Evolutionary conservation across 1,140 invertebrate species (phyloP).

Genomic region (Caerostris darwini): DNA sequence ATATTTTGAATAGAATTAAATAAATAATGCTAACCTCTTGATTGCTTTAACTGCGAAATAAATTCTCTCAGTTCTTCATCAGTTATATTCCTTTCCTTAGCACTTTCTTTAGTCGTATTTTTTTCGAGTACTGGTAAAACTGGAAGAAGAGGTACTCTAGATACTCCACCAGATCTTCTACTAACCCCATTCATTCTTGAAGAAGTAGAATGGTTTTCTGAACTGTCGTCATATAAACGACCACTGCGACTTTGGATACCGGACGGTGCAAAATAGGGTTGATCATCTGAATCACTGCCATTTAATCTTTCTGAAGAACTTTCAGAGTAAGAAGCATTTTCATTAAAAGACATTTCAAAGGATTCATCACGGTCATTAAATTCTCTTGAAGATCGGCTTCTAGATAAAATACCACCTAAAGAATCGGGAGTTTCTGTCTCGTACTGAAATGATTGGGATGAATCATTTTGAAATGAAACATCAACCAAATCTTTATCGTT

Average conservation of each 20-base stretch:
- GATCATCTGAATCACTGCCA: too few relatives aligned
- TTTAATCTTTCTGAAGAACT: background rate
- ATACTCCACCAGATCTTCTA: background rate
- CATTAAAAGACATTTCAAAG: background rate
- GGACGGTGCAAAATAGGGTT: background rate
- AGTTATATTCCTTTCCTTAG: background rate
- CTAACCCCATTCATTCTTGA: background rate
- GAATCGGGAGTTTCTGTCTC: background rate
- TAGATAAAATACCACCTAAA: background rate
- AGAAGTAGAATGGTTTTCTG: background rate
- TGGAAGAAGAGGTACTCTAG: background rate
- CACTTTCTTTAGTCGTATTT: background rate
- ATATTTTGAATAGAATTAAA: background rate
- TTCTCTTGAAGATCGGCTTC: background rate
- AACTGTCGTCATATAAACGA: background rate
- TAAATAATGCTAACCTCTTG: constrained; percentile 29
- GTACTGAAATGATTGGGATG: background rate
- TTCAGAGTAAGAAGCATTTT: background rate
- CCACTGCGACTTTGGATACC: background rate
- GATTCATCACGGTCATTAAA: background rate
- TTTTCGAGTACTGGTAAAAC: background rate
- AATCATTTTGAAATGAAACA: constrained; percentile 1
- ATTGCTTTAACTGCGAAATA: background rate
- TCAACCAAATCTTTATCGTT: background rate
- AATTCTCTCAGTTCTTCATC: constrained; percentile 14